A percentile compares a stretch with the other conserved stretches of the same genome.
These are phyloP conservation scores for Scophthalmus maximus DNA, from an alignment of 2,113 vertebrate species.

Conservation along the genomic window DNA sequence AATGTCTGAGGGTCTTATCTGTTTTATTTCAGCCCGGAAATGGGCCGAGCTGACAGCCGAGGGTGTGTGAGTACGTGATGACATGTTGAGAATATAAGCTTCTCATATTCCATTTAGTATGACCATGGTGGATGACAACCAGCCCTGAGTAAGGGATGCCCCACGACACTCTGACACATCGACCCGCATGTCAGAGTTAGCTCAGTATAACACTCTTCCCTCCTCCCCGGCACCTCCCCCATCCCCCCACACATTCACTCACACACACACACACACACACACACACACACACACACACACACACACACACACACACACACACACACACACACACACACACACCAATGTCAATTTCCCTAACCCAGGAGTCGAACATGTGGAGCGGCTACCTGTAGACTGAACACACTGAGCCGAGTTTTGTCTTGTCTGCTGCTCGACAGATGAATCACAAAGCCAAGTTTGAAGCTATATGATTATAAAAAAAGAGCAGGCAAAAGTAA, in stretches of 20 bases:
- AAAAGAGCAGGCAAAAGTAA: not conserved
- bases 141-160: not conserved
- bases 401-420: constrained; percentile 34
- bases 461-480: not conserved
- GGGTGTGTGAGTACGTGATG: not conserved
- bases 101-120: constrained; percentile 32
- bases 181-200: constrained; percentile 22
- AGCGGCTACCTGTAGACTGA: constrained; percentile 13
- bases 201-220: constrained; percentile 34
- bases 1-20: not conserved
- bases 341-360: constrained; percentile 29
- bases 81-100: constrained; percentile 8
- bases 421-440: constrained; percentile 6
- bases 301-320: no score
- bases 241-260: constrained; percentile 32
- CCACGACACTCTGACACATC: constrained; percentile 16
- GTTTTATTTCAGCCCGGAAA: not conserved
- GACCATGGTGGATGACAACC: constrained; percentile 23
- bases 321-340: no score
- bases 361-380: constrained; percentile 39
- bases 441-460: not conserved
- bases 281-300: no score
- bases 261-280: no score
- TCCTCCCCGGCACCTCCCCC: constrained; percentile 25
- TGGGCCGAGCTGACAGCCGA: not conserved